These are phyloP conservation scores for Rhea americana DNA, from an alignment of 2,113 vertebrate species.

Conservation along the genomic window DNA sequence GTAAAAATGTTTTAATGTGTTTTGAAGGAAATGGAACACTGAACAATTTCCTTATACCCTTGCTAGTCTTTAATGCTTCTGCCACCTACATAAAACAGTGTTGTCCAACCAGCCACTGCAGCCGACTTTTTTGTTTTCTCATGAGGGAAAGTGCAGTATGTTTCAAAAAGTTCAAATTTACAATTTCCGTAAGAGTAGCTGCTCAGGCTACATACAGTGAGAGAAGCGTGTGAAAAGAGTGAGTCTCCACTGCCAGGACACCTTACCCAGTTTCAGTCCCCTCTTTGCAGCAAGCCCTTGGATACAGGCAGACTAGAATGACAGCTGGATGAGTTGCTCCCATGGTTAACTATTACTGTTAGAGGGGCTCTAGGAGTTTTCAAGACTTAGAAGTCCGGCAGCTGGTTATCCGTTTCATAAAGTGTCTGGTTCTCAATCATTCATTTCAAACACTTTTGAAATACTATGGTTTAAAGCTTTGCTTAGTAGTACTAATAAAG, in stretches of 20 bases:
- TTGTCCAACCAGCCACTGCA: background rate
- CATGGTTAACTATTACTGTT: background rate
- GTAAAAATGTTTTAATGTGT: background rate
- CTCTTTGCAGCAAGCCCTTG: background rate
- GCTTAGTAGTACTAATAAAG: accelerated
- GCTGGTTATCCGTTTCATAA: background rate
- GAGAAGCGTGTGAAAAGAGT: background rate
- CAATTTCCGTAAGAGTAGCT: background rate
- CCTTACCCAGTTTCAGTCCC: background rate
- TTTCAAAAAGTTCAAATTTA: background rate
- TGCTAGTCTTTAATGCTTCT: background rate
- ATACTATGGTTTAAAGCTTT: background rate
- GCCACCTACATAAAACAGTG: background rate
- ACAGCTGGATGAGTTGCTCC: background rate
- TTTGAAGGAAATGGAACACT: background rate
- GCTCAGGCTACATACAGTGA: accelerated
- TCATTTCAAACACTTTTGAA: background rate
- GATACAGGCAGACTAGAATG: accelerated
- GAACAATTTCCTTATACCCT: background rate
- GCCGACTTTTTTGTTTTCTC: background rate
- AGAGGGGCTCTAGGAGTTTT: background rate
- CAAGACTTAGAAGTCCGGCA: background rate
- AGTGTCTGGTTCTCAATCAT: background rate
- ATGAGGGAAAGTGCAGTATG: background rate
- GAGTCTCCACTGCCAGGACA: background rate